phyloP scores from a whole-genome alignment of 2,113 vertebrate genomes.

The Eudyptes chrysolophus region DNA sequence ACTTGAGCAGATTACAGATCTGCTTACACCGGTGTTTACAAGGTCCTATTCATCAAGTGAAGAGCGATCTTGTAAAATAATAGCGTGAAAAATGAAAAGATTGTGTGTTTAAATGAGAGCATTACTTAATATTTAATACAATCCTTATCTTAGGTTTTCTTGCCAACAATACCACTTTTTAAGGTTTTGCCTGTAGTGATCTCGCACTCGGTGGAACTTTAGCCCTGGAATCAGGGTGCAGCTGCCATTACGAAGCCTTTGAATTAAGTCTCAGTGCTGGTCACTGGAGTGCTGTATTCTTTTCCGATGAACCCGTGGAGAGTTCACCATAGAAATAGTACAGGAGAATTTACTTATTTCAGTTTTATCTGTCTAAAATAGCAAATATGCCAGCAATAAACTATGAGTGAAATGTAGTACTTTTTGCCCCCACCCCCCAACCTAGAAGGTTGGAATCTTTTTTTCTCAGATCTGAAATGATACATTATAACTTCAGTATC shows the following conservation, averaged over 20 bases:
- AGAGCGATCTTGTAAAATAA: not conserved
- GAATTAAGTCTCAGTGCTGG: not conserved
- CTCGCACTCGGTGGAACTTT: not conserved
- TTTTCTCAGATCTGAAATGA: not conserved
- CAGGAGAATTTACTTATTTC: not conserved
- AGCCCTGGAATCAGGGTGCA: not conserved
- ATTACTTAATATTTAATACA: not conserved
- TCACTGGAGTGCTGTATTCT: not conserved
- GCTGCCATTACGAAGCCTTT: not conserved
- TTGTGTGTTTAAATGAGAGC: not conserved
- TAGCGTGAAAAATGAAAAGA: not conserved
- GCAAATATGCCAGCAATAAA: not conserved
- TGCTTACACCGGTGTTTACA: not conserved
- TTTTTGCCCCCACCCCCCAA: not conserved
- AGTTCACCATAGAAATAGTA: not conserved
- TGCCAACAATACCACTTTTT: not conserved
- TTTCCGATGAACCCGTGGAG: not conserved
- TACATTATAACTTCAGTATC: not conserved
- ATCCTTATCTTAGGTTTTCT: not conserved
- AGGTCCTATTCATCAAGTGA: not conserved
- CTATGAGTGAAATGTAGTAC: not conserved
- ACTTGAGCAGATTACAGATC: not conserved
- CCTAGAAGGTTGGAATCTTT: not conserved
- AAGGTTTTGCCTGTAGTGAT: not conserved
- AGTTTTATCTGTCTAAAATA: not conserved